Evolutionary conservation across 2,888 invertebrate species (phyloP).

Genomic region (Torymus tubicola): DNA sequence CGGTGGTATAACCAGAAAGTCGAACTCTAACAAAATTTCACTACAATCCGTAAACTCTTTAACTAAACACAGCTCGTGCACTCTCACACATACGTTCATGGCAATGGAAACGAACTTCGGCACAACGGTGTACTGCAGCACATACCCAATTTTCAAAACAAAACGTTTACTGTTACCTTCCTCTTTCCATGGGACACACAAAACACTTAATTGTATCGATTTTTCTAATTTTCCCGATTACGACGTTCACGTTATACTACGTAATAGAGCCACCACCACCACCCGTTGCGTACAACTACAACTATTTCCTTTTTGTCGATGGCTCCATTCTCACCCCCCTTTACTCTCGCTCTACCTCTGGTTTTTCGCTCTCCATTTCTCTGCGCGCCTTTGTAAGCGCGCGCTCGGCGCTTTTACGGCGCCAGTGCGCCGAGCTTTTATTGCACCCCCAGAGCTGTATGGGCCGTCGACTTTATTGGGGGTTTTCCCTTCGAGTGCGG

Average conservation of each 20-base stretch:
- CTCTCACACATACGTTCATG: no score
- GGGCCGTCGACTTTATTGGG: constrained; percentile 27
- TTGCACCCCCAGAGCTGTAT: constrained; percentile 10
- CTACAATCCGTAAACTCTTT: no score
- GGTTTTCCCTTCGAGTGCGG: constrained; percentile 27
- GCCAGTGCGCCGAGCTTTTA: constrained; percentile 31
- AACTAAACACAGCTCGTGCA: no score
- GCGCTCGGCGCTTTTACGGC: constrained; percentile 30
- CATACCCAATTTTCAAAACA: no score
- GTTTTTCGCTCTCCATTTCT: constrained; percentile 14
- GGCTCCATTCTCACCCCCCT: neutral
- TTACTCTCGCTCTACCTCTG: neutral
- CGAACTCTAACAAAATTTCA: no score
- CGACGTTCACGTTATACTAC: neutral
- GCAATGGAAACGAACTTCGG: no score
- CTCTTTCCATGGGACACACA: no score
- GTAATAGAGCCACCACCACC: neutral
- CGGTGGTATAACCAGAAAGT: no score
- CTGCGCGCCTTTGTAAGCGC: constrained; percentile 1
- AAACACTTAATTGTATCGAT: neutral
- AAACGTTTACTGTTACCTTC: no score
- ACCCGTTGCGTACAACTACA: neutral
- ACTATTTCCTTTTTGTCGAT: constrained; percentile 15
- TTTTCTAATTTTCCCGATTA: constrained; percentile 25
- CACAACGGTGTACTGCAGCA: no score